Percentiles rank a stretch among this genome's conserved stretches.
Conservation (phyloP, 2,888 invertebrate genomes). For the Hymenopus coronatus region DNA sequence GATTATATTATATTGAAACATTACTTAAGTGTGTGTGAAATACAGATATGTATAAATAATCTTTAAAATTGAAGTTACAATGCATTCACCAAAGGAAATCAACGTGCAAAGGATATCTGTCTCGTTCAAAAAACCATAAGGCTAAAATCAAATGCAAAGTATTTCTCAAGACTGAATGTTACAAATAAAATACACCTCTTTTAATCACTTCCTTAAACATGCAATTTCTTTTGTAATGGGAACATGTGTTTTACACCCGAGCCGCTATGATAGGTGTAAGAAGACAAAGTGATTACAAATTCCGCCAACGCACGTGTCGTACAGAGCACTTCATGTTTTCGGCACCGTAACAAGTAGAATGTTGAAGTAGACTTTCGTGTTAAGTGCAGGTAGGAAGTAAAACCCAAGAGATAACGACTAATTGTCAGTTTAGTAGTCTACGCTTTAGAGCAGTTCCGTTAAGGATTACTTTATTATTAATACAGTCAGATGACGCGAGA, state of each 20-base stretch:
- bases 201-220: no score
- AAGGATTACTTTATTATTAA: not conserved
- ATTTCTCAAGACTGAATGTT: no score
- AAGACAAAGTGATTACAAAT: not conserved
- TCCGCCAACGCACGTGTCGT: not conserved
- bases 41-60: no score
- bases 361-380: not conserved
- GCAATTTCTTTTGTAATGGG: no score
- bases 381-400: not conserved
- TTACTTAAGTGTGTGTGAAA: no score
- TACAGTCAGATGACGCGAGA: not conserved
- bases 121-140: no score
- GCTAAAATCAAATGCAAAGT: no score
- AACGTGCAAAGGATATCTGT: no score
- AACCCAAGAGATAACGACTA: not conserved
- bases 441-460: not conserved
- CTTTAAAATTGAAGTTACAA: no score
- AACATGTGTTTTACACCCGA: not conserved
- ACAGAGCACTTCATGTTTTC: not conserved
- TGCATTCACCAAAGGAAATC: no score
- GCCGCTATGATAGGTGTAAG: not conserved
- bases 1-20: no score
- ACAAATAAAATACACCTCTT: no score
- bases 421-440: not conserved
- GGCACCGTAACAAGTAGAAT: not conserved